Evolutionary conservation across 92 coral and sea anemone genomes (phyloP).

Genomic region (Palythoa grandiflora): DNA sequence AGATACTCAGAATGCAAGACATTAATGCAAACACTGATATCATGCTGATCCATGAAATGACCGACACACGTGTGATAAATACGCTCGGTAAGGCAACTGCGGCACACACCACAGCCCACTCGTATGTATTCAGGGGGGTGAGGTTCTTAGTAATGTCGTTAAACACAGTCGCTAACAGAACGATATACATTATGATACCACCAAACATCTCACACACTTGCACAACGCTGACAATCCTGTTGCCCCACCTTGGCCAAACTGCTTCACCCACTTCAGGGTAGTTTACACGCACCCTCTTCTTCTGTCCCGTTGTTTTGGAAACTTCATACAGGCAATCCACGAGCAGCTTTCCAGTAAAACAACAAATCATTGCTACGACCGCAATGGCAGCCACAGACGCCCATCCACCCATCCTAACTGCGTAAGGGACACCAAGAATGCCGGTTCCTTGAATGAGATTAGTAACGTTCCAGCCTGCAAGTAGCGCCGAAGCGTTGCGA

Average conservation of each 20-base stretch:
- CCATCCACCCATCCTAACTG: conserved; percentile 93
- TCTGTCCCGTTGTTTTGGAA: conserved; percentile 82
- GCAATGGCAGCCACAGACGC: conserved; percentile 82
- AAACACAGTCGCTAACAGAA: conserved; percentile 87
- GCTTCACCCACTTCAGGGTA: conserved; percentile 96
- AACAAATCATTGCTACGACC: conserved; percentile 80
- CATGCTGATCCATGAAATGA: conserved; percentile 95
- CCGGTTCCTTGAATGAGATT: conserved; percentile 93
- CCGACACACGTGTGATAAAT: conserved; percentile 86
- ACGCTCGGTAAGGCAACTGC: conserved; percentile 81
- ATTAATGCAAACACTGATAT: conserved; percentile 83
- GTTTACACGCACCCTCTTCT: conserved; percentile 78
- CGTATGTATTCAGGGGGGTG: conserved; percentile 76
- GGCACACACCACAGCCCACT: conserved; percentile 89
- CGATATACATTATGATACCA: conserved; percentile 89
- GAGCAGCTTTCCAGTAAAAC: conserved; percentile 90
- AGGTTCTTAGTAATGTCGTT: conserved; percentile 66
- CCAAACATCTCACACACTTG: conserved; percentile 95
- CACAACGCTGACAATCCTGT: conserved; percentile 84
- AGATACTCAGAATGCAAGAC: conserved; percentile 74
- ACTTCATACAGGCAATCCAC: conserved; percentile 88
- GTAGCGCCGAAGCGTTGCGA: conserved; percentile 88
- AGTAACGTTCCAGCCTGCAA: conserved; percentile 94
- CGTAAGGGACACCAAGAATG: conserved; percentile 89
- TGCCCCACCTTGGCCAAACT: conserved; percentile 94